Base-by-base conservation (phyloP, 2,113 vertebrate species). In the Perognathus longimembris region DNA sequence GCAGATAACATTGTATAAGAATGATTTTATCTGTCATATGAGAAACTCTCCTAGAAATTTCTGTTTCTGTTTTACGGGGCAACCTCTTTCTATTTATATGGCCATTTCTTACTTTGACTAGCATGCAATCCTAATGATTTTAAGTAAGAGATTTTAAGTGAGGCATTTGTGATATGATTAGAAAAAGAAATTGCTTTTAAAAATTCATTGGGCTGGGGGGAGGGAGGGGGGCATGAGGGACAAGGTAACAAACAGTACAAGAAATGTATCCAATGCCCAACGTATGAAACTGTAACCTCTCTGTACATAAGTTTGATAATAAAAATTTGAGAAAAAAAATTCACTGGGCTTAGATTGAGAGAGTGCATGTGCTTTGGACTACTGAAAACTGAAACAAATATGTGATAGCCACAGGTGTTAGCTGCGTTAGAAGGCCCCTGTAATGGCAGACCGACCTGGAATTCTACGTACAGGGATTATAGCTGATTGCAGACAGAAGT, bases 401-500 rank as follows among this genome's bases (percentile, higher is more conserved):
- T 96, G 82, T 97, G 97, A 24, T 91, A 96, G 96, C 97, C 97
- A 97, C 96, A 96, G 96, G 96, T 97, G 96, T 98, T 98, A 97
- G 92, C 96, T 98, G 97, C 97, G 96, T 97, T 96, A 95, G 97
- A 87, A 96, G 96, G 97, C 96, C 97, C 98, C 96, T 96, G 78
- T 95, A 91, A 97, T 98, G 98, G 45, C 98, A 75, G 95, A 91
- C 38, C 30, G 4, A 97, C 98, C 98, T 76, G 85, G 22, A 54
- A 54, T 94, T 95, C 93, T 97, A 94, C 95, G 97, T 74, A 83
- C 76, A 92, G 96, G 91, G 94, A 79, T 96, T 95, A 64, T 90
- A 84, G 95, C 97, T 95, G 81, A 97, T 94, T 98, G 98, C 98
- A 98, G 97, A 98, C 98, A 88, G 95, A 78, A 66, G 66, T n/a